Conservation (phyloP, 2,888 invertebrate species). For the Euphydryas editha region DNA sequence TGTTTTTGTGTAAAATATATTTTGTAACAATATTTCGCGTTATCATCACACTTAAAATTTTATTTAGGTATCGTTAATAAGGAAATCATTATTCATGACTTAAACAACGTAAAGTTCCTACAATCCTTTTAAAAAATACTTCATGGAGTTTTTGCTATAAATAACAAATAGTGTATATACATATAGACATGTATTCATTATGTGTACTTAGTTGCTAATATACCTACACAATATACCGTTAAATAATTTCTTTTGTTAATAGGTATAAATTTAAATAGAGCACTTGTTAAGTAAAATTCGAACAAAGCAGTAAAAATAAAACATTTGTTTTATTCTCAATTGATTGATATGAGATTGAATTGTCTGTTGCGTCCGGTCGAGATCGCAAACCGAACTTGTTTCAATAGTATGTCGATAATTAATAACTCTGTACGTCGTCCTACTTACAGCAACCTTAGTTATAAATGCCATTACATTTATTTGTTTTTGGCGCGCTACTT, state of each 20-base stretch:
- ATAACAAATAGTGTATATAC: too few relatives aligned
- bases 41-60: neutral
- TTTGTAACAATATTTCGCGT: slow-evolving; percentile 3
- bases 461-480: slow-evolving; percentile 44
- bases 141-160: too few relatives aligned
- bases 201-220: too few relatives aligned
- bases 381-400: slow-evolving; percentile 43
- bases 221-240: neutral
- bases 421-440: slow-evolving; percentile 51
- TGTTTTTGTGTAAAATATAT: neutral
- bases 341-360: slow-evolving; percentile 43
- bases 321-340: slow-evolving; percentile 29
- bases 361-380: slow-evolving; percentile 41
- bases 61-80: neutral
- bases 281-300: slow-evolving; percentile 2
- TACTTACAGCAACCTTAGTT: slow-evolving; percentile 50
- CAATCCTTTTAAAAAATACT: too few relatives aligned
- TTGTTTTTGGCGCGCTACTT: slow-evolving; percentile 32
- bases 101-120: neutral
- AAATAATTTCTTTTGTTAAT: slow-evolving; percentile 2
- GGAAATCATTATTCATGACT: neutral
- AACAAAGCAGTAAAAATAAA: slow-evolving; percentile 13
- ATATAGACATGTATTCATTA: too few relatives aligned
- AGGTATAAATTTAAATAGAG: neutral
- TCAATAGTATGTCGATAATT: slow-evolving; percentile 51